These are phyloP conservation scores for Conopomorpha cramerella DNA, from an alignment of 1,140 invertebrate species.

Conservation along the genomic window DNA sequence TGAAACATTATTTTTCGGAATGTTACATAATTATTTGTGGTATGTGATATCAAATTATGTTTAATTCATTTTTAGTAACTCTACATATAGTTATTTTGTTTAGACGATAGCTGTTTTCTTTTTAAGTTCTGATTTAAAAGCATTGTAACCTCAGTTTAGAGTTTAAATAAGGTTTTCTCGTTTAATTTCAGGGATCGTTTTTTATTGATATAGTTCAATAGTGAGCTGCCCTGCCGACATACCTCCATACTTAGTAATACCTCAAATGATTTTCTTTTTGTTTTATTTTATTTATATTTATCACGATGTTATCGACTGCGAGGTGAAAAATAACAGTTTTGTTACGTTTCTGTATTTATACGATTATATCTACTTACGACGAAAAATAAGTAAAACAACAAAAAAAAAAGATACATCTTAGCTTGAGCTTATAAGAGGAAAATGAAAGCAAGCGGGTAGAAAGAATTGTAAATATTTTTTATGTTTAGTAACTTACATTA, in stretches of 20 bases:
- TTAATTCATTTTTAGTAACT: neutral
- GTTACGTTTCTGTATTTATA: too few relatives aligned
- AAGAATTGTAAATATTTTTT: constrained; percentile 55
- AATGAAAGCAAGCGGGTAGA: constrained; percentile 41
- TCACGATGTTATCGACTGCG: constrained; percentile 46
- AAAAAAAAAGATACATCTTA: constrained; percentile 6
- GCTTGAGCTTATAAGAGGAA: constrained; percentile 40
- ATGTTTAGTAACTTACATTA: constrained; percentile 42
- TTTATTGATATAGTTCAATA: too few relatives aligned
- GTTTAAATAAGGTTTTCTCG: constrained; percentile 8
- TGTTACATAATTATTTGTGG: constrained; percentile 50
- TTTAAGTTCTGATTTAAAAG: constrained; percentile 24
- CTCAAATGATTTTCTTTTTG: constrained; percentile 49
- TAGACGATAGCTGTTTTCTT: neutral
- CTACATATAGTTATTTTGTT: too few relatives aligned
- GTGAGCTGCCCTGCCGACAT: too few relatives aligned
- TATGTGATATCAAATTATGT: constrained; percentile 37
- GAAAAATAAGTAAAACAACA: neutral
- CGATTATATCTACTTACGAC: too few relatives aligned
- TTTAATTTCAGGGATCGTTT: too few relatives aligned
- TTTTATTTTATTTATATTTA: constrained; percentile 35
- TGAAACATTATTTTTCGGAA: constrained; percentile 44
- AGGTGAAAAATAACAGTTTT: too few relatives aligned
- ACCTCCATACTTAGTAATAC: constrained; percentile 48
- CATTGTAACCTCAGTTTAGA: constrained; percentile 31